Conservation (phyloP, 1,140 invertebrate genomes). For the Ditylenchus dipsaci region DNA sequence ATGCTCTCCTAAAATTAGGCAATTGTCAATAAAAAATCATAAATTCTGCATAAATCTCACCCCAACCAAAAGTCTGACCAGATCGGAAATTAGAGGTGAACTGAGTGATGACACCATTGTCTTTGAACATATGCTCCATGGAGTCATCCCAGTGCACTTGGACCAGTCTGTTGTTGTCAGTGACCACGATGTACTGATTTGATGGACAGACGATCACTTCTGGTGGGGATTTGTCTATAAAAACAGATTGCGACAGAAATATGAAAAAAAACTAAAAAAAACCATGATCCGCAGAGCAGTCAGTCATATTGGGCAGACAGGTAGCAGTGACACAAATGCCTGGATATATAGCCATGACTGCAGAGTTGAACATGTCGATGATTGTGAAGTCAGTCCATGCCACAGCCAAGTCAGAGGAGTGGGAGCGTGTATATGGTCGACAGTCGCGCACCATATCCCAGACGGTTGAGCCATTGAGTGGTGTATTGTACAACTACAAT, state of each 20-base stretch:
- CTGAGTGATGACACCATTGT: constrained; percentile 10
- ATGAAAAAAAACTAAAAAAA: neutral
- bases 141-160: constrained; percentile 23
- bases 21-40: neutral
- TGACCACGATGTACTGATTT: constrained; percentile 5
- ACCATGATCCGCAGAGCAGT: neutral
- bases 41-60: neutral
- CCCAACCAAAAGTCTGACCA: constrained; percentile 16
- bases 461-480: neutral
- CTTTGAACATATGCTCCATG: constrained; percentile 17
- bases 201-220: constrained; percentile 8
- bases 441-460: neutral
- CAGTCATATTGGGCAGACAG: neutral
- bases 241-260: neutral
- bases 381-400: neutral
- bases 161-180: constrained; percentile 2
- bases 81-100: constrained; percentile 23
- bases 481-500: neutral
- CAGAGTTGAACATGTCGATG: neutral
- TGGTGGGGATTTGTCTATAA: constrained; percentile 7
- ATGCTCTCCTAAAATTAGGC: constrained; percentile 7
- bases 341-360: neutral
- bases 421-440: neutral
- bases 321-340: neutral
- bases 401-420: neutral